These are phyloP conservation scores for Endomychus coccineus DNA, from an alignment of 2,888 invertebrate species.

Conservation along the genomic window DNA sequence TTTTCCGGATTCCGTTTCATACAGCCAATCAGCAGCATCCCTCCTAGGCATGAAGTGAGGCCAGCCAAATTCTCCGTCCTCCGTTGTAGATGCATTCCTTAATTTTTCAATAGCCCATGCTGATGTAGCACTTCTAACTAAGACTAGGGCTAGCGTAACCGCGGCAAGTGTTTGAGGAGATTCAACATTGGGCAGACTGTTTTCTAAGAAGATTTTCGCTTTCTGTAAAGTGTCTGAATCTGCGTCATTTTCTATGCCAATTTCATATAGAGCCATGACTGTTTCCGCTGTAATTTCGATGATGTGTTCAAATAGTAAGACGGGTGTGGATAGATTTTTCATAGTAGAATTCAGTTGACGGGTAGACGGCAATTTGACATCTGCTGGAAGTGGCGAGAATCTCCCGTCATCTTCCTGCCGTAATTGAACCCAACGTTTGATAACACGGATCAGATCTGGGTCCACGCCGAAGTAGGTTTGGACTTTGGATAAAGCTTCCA, in stretches of 20 bases:
- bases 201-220: constrained; percentile 53
- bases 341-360: constrained; percentile 2
- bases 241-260: constrained; percentile 43
- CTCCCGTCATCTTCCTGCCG: constrained; percentile 55
- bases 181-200: constrained; percentile 49
- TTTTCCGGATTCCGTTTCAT: constrained; percentile 50
- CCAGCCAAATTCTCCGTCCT: constrained; percentile 64
- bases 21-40: constrained; percentile 57
- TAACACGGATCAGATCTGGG: constrained; percentile 51
- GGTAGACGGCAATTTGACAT: constrained; percentile 42
- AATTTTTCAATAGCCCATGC: constrained; percentile 53
- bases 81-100: constrained; percentile 55
- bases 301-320: constrained; percentile 49
- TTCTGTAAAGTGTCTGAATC: constrained; percentile 45
- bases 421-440: constrained; percentile 56
- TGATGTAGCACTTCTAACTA: constrained; percentile 43
- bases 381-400: constrained; percentile 52
- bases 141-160: constrained; percentile 52
- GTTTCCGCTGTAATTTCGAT: constrained; percentile 59
- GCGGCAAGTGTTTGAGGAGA: constrained; percentile 55
- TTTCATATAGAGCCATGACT: constrained; percentile 52
- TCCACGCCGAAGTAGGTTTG: constrained; percentile 57
- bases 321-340: constrained; percentile 45
- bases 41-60: constrained; percentile 49
- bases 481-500: constrained; percentile 54